phyloP scores from a whole-genome alignment of 35 echinoderm and acorn worm species.

The Stichopus chloronotus region DNA sequence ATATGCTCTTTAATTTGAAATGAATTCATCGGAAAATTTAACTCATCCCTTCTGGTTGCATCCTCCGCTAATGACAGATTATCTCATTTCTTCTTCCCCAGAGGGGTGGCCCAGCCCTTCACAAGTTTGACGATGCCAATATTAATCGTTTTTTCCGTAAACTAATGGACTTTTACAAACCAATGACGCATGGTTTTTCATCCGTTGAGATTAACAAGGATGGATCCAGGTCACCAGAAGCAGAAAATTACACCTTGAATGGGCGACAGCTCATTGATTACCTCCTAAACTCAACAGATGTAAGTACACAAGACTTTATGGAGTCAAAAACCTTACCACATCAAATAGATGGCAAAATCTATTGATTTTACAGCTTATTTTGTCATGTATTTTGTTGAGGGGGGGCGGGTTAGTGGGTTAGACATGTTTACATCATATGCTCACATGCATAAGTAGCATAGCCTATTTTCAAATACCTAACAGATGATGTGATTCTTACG shows the following conservation, averaged over 20 bases:
- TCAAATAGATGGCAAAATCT: too few species aligned
- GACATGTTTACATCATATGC: too few species aligned
- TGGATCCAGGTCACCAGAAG: conserved; percentile 49
- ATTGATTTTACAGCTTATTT: too few species aligned
- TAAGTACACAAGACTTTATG: conserved; percentile 40
- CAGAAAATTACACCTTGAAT: conserved; percentile 78
- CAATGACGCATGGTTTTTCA: conserved; percentile 77
- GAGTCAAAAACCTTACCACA: too few species aligned
- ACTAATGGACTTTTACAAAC: conserved; percentile 90
- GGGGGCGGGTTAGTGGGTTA: too few species aligned
- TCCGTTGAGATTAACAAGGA: conserved; percentile 66
- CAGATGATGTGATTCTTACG: too few species aligned
- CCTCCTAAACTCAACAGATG: conserved; percentile 72
- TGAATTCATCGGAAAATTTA: background rate
- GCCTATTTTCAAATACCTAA: too few species aligned
- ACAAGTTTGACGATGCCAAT: conserved; percentile 88
- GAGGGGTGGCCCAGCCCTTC: conserved; percentile 71
- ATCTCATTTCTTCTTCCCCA: conserved; percentile 7
- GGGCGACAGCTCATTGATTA: conserved; percentile 85
- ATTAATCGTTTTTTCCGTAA: conserved; percentile 85
- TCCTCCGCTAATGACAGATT: background rate
- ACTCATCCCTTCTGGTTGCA: background rate
- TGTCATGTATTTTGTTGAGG: too few species aligned
- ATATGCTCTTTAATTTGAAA: too few species aligned
- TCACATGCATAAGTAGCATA: too few species aligned